phyloP scores from a whole-genome alignment of 2,797 vertebrate genomes.

The Chaetophractus vellerosus region DNA sequence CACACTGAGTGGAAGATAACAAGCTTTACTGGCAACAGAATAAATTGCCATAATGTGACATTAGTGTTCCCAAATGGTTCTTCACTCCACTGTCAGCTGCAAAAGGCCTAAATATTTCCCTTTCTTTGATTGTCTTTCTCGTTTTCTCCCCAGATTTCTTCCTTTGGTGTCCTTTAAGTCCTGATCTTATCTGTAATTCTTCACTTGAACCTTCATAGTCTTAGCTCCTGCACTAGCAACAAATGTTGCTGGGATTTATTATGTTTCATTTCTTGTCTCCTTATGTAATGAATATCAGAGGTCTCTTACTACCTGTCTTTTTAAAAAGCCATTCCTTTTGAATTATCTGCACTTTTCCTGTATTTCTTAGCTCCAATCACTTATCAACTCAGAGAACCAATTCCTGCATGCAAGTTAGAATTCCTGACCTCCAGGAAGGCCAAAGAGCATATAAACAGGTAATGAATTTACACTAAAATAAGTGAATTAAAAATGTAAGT shows the following conservation, averaged over 20 bases:
- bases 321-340: accelerated
- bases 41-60: constrained; percentile 32
- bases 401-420: background rate
- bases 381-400: background rate
- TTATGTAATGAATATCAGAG: background rate
- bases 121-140: constrained; percentile 61
- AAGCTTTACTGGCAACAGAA: constrained; percentile 69
- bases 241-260: background rate
- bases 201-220: constrained; percentile 27
- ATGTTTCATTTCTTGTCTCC: background rate
- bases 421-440: background rate
- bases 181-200: constrained; percentile 37
- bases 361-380: background rate
- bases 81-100: background rate
- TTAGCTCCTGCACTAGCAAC: constrained; percentile 18
- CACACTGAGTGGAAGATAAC: constrained; percentile 65
- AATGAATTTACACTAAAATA: background rate
- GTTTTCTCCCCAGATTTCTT: background rate
- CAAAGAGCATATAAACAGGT: background rate
- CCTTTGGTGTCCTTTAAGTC: constrained; percentile 1
- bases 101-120: constrained; percentile 57
- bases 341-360: background rate
- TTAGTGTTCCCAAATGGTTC: constrained; percentile 44
- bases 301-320: background rate
- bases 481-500: background rate